phyloP scores from a whole-genome alignment of 2,888 invertebrate species.

The Rutpela maculata region DNA sequence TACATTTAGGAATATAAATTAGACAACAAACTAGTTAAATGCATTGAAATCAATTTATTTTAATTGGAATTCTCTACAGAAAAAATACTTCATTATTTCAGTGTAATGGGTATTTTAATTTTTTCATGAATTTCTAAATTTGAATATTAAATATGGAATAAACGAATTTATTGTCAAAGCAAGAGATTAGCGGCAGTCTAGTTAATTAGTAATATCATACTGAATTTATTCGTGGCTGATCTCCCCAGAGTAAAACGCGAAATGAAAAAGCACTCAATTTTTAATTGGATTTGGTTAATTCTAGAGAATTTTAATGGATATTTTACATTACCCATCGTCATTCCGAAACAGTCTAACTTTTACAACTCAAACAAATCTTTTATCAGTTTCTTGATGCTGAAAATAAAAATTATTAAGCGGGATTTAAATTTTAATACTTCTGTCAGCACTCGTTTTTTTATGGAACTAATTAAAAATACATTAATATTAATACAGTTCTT shows the following conservation, averaged over 20 bases:
- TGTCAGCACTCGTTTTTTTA: conserved; percentile 63
- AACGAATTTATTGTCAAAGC: conserved; percentile 57
- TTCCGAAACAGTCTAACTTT: conserved; percentile 69
- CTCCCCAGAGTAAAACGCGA: conserved; percentile 53
- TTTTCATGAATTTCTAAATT: conserved; percentile 40
- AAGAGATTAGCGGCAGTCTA: conserved; percentile 65
- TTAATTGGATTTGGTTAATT: conserved; percentile 76
- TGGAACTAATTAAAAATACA: conserved; percentile 64
- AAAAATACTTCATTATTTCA: conserved; percentile 43
- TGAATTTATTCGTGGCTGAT: conserved; percentile 64
- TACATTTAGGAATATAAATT: conserved; percentile 59
- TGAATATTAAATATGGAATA: conserved; percentile 53
- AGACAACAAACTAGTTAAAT: conserved; percentile 59
- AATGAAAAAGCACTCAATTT: conserved; percentile 76
- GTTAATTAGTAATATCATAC: conserved; percentile 68
- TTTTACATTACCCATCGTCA: conserved; percentile 72
- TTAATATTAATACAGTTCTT: conserved; percentile 35
- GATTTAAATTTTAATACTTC: conserved; percentile 70
- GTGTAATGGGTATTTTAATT: conserved; percentile 46
- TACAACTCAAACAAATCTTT: conserved; percentile 73
- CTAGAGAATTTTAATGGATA: conserved; percentile 74
- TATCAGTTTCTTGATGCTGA: conserved; percentile 69
- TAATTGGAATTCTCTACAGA: conserved; percentile 43
- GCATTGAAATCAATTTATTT: conserved; percentile 57
- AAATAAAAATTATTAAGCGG: conserved; percentile 70